Evolutionary conservation across 23 tunicate genomes (phyloP), one percentile per base, ranked within the genome.

Genomic region (Halocynthia roretzi): DNA sequence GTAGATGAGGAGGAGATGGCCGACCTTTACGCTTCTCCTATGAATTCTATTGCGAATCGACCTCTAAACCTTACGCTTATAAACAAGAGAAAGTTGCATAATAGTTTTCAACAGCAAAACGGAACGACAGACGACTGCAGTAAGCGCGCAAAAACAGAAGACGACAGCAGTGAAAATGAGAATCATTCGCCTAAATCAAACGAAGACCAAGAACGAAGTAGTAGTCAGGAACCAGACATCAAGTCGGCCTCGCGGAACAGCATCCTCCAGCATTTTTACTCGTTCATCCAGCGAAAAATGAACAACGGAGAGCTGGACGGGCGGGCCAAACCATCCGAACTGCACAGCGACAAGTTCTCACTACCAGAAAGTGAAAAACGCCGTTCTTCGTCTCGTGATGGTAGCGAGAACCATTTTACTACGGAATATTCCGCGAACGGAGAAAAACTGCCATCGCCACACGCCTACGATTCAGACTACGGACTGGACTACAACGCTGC

Each of bases 251-350:
- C 44, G 44, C 44, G 44, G 58, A 80, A 65, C 23, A 75, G 85
- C 78, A 89, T 89, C 60, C 73, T 89, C 65, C 81, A 83, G 58
- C 96, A 89, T 61, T 89, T 84, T 53, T 75, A 83, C 11, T 80
- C 88, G 10, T 89, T 89, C 80, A 89, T 89, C 65, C 88, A 80
- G 70, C 79, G 96, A 58, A 89, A 89, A 54, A 50, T 22, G 22
- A 64, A 74, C 78, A 76, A 69, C 63, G 55, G 61, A 53, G 81
- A 68, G 11, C 54, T 68, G 62, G 40, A 40, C 75, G 70, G 71
- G 31, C 61, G 56, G 0, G 64, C 56, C 50, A 50, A 70, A 23
- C 55, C 55, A 9, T 31, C 44, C 44, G 44, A 31, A 31, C 44
- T 31, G 4, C 44, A 31, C 44, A 31, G 44, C 44, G 44, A 31